Conservation (phyloP, 2,888 invertebrate species). For the Lordiphosa fenestrarum region DNA sequence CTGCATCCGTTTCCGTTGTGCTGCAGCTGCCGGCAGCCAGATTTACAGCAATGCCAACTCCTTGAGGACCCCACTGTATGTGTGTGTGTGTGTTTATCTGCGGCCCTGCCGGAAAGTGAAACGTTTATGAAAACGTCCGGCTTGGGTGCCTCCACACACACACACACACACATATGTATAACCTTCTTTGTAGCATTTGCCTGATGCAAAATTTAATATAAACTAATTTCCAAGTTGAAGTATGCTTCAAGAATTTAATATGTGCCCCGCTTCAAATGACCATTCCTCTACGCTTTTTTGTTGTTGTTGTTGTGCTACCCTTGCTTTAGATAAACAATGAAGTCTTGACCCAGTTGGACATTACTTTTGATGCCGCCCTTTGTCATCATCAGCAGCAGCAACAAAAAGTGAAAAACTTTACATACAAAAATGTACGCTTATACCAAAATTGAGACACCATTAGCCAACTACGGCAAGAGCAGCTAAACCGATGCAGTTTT, state of each 20-base stretch:
- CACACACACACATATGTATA: constrained; percentile 10
- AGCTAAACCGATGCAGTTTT: constrained; percentile 38
- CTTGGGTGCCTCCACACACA: constrained; percentile 8
- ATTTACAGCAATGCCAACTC: constrained; percentile 59
- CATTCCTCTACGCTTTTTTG: constrained; percentile 23
- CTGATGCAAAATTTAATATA: constrained; percentile 63
- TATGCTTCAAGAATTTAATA: constrained; percentile 67
- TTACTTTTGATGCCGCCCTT: constrained; percentile 52
- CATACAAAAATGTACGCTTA: constrained; percentile 51
- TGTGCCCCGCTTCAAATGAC: constrained; percentile 29
- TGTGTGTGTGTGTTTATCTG: constrained; percentile 43
- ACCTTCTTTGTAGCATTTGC: constrained; percentile 44
- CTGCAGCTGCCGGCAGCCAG: constrained; percentile 55
- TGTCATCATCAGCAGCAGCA: constrained; percentile 54
- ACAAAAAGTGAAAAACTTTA: constrained; percentile 45
- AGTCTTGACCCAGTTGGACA: constrained; percentile 63
- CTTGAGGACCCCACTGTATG: constrained; percentile 32
- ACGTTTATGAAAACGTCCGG: constrained; percentile 67
- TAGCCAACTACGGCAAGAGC: constrained; percentile 14
- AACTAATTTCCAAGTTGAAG: constrained; percentile 57
- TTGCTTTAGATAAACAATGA: constrained; percentile 58
- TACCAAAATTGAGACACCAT: constrained; percentile 56
- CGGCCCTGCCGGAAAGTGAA: constrained; percentile 68
- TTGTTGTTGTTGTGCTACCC: too few species aligned
- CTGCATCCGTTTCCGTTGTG: constrained; percentile 63